Evolutionary conservation across 1,140 invertebrate genomes (phyloP), one percentile per base, ranked within the genome.

Genomic region (Zaprionus ghesquierei): DNA sequence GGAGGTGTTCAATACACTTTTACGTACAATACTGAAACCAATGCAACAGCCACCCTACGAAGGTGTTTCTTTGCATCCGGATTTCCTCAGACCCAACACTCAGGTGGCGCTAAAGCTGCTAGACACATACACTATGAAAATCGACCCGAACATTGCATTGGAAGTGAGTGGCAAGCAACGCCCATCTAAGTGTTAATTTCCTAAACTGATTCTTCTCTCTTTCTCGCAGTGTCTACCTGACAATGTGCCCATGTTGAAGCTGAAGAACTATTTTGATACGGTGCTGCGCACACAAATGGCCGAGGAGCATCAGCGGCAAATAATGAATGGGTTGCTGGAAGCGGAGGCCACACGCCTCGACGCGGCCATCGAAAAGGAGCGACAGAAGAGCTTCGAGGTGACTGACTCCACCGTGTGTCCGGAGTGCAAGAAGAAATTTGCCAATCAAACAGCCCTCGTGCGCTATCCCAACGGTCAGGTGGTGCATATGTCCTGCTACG

Each of bases 371-470:
- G 95, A 97, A 91, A 94, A 94, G 70, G 95, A 96, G 87, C 95
- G 98, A 90, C 96, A 95, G 2, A 95, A 97, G 90, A 96, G 94
- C 77, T 95, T 98, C 59, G 92, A 96, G 3, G 95, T 99, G 75
- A 97, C 95, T 12, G 97, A 98, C 80, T 95, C 95, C 68, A 97
- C 97, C 81, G 94, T 97, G 15, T 99, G 98, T 93, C 94, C 95
- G 10, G 97, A 97, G 2, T 99, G 98, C 90, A 97, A 97, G 86
- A 99, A 98, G 90, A 93, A 96, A 66, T 98, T 99, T 92, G 95
- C 95, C 22, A 97, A 97, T 92, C 96, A 97, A 92, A 97, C 97
- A 93, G 97, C 97, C 27, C 97, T 99, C 93, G 97, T 97, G 4
- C 93, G 97, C 29, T 98, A 97, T 93, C 97, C 98, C 2, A 97